Conservation (phyloP, 2,888 invertebrate species). For the Leucozona laternaria region DNA sequence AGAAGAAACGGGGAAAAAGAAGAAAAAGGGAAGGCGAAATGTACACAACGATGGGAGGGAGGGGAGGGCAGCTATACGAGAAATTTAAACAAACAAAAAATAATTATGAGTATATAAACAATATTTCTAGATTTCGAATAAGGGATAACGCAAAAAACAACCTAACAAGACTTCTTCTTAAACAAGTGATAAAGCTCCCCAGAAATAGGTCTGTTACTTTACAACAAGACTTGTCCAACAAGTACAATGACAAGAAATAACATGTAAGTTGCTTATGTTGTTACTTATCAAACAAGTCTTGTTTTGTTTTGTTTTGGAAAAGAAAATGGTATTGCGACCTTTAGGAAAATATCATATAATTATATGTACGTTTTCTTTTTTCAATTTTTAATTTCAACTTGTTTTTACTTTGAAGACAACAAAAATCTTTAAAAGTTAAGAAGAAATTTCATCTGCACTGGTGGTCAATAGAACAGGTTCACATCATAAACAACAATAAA, state of each 20-base stretch:
- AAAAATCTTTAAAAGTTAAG: too few species aligned
- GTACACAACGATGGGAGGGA: conserved; percentile 48
- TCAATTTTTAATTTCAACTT: too few species aligned
- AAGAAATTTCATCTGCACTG: too few species aligned
- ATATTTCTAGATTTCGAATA: neutral
- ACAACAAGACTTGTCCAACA: neutral
- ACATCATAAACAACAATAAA: too few species aligned
- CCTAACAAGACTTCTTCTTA: neutral
- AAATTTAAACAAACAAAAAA: neutral
- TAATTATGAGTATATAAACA: neutral
- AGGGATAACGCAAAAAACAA: neutral
- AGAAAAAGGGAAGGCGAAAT: conserved; percentile 24
- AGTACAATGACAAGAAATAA: neutral
- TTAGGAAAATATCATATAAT: neutral
- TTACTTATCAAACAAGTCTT: neutral
- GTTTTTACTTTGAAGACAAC: too few species aligned
- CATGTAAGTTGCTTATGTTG: neutral
- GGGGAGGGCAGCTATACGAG: conserved; percentile 33
- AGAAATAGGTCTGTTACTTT: neutral
- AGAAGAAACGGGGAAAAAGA: neutral
- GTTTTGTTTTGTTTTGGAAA: neutral
- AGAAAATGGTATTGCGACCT: neutral
- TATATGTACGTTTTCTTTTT: neutral
- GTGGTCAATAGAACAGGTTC: too few species aligned
- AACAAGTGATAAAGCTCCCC: neutral